These are phyloP conservation scores for Hemaris fuciformis DNA, from an alignment of 2,888 invertebrate genomes.

Conservation along the genomic window DNA sequence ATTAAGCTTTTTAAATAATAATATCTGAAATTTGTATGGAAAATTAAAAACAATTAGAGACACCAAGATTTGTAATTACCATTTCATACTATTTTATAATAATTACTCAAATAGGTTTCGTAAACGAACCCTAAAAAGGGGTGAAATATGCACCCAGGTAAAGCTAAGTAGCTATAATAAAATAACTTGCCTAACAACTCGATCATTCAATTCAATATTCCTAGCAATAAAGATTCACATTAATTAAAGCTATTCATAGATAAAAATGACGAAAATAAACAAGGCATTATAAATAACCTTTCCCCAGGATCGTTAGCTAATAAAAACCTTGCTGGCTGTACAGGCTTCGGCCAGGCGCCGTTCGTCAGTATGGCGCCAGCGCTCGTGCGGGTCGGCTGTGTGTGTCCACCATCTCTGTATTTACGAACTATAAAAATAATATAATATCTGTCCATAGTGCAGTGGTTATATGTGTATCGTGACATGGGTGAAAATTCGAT, in stretches of 20 bases:
- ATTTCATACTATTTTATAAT: too few relatives aligned
- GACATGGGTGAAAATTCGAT: not conserved
- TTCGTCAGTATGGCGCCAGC: not conserved
- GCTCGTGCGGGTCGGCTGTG: not conserved
- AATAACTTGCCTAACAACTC: too few relatives aligned
- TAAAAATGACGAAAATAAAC: conserved; percentile 3
- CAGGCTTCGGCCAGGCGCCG: not conserved
- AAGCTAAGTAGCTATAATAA: too few relatives aligned
- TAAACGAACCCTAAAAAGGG: too few relatives aligned
- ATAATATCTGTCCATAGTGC: not conserved
- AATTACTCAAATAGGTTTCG: too few relatives aligned
- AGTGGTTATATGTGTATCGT: not conserved
- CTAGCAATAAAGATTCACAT: not conserved
- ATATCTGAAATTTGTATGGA: too few relatives aligned
- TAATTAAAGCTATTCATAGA: not conserved
- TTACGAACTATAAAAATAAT: not conserved
- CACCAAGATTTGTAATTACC: too few relatives aligned
- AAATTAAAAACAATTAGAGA: too few relatives aligned
- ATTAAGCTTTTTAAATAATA: too few relatives aligned
- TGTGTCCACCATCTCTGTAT: not conserved
- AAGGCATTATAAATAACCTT: conserved; percentile 1
- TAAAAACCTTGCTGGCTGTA: not conserved
- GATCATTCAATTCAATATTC: too few relatives aligned
- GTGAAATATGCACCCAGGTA: too few relatives aligned
- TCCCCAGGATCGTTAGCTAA: conserved; percentile 9